Base-by-base conservation (phyloP, 2,113 vertebrate genomes). In the Chinchilla lanigera region DNA sequence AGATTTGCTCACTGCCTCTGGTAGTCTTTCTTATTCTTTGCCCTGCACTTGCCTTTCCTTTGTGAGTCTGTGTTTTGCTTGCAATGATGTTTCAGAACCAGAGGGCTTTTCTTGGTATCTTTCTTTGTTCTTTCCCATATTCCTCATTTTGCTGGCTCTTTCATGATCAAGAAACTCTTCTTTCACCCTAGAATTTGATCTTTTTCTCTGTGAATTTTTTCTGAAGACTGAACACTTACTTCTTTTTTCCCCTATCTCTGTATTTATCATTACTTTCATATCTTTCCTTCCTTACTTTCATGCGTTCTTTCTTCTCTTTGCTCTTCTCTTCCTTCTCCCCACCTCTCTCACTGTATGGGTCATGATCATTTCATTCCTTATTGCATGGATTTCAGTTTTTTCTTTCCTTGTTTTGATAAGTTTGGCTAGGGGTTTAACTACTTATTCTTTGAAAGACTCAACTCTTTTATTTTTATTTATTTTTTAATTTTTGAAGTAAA, bases 1-100 rank as follows among this genome's bases (percentile, higher is more conserved):
- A 98, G 99, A 99, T 96, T 99, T 99, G 97, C n/a, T 99, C 58
- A 97, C 60, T 85, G 91, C 16, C 96, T 98, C 97, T 0, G 90
- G 28, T 0, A 97, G 65, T 50, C 63, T 97, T 44, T 98, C 97
- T 19, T 77, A 89, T 67, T 98, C 98, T 41, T 77, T 96, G 54
- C 75, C 95, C 7, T 75, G 95, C 20, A 97, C 96, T 60, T 97
- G 97, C 41, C 50, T 87, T 95, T 96, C 98, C 16, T 97, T 98
- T 73, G 85, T 85, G 93, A 92, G 28, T 93, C 95, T 98, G 61
- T 84, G 98, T 87, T 99, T 99, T 95, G 94, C 50, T 61, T 87
- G 98, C 24, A 97, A 54, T 0, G 60, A 56, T 38, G 75, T 60
- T 89, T 95, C 98, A 92, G 97, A 97, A 96, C 58, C 86, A 17